A percentile compares a stretch with the other conserved stretches of the same genome.
Evolutionary conservation across 1,140 invertebrate genomes (phyloP).

Genomic region (fruit fly (Drosophila melanogaster)): DNA sequence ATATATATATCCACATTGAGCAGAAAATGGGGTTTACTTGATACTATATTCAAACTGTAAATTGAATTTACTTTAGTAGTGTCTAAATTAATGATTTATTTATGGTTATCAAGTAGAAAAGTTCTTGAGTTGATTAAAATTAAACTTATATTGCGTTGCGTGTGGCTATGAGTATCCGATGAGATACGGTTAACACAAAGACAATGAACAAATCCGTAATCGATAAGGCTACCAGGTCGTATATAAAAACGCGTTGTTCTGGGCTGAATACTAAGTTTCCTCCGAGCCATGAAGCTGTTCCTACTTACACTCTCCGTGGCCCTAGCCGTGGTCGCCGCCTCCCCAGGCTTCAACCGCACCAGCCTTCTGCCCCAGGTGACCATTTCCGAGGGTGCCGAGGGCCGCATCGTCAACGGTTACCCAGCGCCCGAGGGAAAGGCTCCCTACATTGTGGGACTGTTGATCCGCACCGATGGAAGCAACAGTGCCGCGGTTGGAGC

Average conservation of each 20-base stretch:
- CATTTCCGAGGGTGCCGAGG: slow-evolving; percentile 4
- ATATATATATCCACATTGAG: slow-evolving; percentile 6
- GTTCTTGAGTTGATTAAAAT: too few relatives aligned
- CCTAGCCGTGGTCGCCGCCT: slow-evolving; percentile 21
- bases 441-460: slow-evolving; percentile 85
- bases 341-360: slow-evolving; percentile 20
- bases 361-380: slow-evolving; percentile 6
- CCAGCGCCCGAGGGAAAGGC: slow-evolving; percentile 82
- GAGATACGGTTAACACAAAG: too few relatives aligned
- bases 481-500: slow-evolving; percentile 84
- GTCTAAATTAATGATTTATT: neutral
- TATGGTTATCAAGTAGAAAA: neutral
- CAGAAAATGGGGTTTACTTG: neutral
- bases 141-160: too few relatives aligned
- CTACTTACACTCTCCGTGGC: slow-evolving; percentile 28
- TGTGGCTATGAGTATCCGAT: too few relatives aligned
- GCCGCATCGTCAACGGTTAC: slow-evolving; percentile 62
- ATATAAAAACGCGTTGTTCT: neutral
- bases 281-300: slow-evolving; percentile 43
- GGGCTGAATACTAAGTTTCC: slow-evolving; percentile 2
- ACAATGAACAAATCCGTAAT: neutral
- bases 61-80: neutral
- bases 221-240: neutral
- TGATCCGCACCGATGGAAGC: slow-evolving; percentile 65
- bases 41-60: neutral